These are phyloP conservation scores for Cepphus grylle DNA, from an alignment of 2,113 vertebrate genomes.

Conservation along the genomic window DNA sequence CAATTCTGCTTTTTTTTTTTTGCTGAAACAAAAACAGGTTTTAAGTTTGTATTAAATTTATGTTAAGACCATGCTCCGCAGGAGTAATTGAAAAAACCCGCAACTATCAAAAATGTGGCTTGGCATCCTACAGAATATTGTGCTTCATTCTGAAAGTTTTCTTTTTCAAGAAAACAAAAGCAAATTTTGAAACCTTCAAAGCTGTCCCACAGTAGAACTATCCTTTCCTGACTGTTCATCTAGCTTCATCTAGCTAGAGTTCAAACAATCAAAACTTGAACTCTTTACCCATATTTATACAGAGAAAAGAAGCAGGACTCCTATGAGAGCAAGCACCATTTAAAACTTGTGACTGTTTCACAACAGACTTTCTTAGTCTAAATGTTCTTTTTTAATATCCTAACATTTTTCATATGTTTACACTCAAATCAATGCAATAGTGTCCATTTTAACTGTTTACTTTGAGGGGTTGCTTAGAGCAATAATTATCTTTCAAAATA, in stretches of 20 bases:
- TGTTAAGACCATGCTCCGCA: neutral
- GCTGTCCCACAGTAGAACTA: neutral
- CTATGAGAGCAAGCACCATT: neutral
- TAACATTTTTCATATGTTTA: slow-evolving; percentile 19
- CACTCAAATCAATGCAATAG: neutral
- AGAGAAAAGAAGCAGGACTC: neutral
- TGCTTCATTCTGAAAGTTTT: neutral
- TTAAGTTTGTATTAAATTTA: neutral
- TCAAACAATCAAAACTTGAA: neutral
- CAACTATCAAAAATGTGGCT: rapidly evolving
- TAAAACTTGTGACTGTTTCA: neutral
- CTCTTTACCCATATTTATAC: neutral
- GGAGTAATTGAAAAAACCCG: neutral
- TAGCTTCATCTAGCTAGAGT: neutral
- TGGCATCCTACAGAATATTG: neutral
- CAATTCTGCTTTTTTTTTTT: neutral
- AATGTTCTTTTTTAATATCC: neutral
- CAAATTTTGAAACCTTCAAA: neutral
- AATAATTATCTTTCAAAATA: slow-evolving; percentile 14
- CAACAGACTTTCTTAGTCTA: neutral
- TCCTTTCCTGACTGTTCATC: neutral
- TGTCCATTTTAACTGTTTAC: neutral
- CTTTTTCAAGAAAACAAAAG: neutral
- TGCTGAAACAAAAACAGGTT: neutral
- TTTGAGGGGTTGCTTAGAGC: neutral